A percentile compares a stretch with the other conserved stretches of the same genome.
Evolutionary conservation across 2,113 vertebrate species (phyloP).

Genomic region (Corythornis vintsioides): DNA sequence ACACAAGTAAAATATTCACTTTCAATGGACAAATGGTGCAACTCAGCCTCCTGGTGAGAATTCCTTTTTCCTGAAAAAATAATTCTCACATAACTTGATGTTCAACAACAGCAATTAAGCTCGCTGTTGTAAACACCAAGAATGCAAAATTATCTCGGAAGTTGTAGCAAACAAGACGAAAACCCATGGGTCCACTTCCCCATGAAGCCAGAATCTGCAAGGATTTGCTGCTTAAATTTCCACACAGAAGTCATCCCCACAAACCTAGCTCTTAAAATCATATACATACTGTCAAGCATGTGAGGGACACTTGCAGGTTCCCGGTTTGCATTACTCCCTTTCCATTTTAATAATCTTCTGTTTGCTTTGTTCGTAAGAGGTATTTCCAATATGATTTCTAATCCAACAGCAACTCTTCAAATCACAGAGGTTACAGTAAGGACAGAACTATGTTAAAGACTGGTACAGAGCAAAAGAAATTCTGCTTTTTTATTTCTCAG

Average conservation of each 20-base stretch:
- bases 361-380: background rate
- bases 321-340: slow-evolving; percentile 21
- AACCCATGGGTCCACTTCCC: background rate
- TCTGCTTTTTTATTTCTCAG: background rate
- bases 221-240: background rate
- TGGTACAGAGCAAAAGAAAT: background rate
- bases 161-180: background rate
- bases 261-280: background rate
- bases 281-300: background rate
- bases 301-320: background rate
- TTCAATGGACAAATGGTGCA: slow-evolving; percentile 29
- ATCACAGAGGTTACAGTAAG: background rate
- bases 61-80: slow-evolving; percentile 6
- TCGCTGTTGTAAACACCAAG: background rate
- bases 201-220: background rate
- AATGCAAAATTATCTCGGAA: background rate
- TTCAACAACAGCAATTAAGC: background rate
- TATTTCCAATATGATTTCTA: slow-evolving; percentile 3
- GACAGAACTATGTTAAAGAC: background rate
- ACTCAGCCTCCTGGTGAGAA: slow-evolving; percentile 10
- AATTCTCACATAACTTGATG: background rate
- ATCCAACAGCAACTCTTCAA: slow-evolving; percentile 12
- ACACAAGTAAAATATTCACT: slow-evolving; percentile 16
- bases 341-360: slow-evolving; percentile 29
- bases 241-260: background rate